phyloP scores from a whole-genome alignment of 2,113 vertebrate species.

The Acrocephalus kingi region DNA sequence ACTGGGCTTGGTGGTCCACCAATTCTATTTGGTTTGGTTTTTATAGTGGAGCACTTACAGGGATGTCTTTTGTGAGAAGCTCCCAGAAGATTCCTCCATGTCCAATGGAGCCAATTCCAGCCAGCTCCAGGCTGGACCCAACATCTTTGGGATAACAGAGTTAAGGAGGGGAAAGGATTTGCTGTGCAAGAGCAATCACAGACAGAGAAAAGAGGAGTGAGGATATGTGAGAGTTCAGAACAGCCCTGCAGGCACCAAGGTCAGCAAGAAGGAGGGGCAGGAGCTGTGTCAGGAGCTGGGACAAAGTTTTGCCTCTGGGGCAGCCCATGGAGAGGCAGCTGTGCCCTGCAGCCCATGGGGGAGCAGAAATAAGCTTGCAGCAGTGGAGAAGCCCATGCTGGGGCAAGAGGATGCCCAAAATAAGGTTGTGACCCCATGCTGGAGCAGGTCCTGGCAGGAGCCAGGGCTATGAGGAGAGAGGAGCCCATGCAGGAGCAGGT shows the following conservation, averaged over 20 bases:
- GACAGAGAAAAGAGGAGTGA: background rate
- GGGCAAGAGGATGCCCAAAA: background rate
- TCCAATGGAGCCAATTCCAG: background rate
- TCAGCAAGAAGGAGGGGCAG: background rate
- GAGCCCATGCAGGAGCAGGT: background rate
- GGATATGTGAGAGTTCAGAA: background rate
- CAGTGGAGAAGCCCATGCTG: background rate
- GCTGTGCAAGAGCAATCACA: background rate
- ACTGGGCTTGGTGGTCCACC: background rate
- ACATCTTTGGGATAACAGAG: background rate
- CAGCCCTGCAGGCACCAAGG: background rate
- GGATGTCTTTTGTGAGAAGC: background rate
- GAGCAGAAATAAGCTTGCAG: background rate
- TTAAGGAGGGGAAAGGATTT: background rate
- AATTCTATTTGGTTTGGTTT: background rate
- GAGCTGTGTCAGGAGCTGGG: background rate
- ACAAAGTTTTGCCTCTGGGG: background rate
- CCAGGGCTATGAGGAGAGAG: background rate
- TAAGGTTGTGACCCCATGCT: too few species aligned
- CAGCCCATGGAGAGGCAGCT: background rate
- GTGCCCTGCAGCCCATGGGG: background rate
- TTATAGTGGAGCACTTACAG: fast-evolving
- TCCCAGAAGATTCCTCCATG: background rate
- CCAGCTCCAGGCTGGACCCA: fast-evolving
- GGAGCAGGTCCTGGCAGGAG: background rate